phyloP scores from a whole-genome alignment of 1,140 invertebrate genomes.

The Drosophila guanche region DNA sequence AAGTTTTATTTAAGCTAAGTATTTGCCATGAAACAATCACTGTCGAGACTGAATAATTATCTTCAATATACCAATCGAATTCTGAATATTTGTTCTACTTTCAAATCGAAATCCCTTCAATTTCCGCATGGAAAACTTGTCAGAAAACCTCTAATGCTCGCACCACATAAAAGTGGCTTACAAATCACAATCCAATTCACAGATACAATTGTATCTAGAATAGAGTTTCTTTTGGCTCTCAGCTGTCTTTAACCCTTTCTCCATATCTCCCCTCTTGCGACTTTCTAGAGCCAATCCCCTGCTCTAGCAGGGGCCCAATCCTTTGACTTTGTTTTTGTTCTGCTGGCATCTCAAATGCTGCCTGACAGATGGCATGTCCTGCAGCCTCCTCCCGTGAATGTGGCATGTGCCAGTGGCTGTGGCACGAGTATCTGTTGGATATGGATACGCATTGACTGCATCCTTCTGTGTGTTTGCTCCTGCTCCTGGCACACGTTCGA shows the following conservation, averaged over 20 bases:
- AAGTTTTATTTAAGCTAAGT: too few relatives aligned
- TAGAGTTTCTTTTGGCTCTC: neutral
- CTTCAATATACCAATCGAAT: too few relatives aligned
- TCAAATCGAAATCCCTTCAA: neutral
- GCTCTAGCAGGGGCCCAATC: conserved; percentile 22
- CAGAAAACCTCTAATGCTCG: neutral
- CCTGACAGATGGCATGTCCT: conserved; percentile 65
- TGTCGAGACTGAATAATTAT: too few relatives aligned
- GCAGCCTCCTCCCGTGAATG: conserved; percentile 32
- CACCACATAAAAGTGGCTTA: neutral
- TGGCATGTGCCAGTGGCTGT: conserved; percentile 3
- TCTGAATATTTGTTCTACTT: too few relatives aligned
- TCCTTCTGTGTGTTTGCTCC: conserved; percentile 32
- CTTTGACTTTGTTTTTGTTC: conserved; percentile 53
- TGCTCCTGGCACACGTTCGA: conserved; percentile 60
- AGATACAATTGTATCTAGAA: conserved; percentile 35
- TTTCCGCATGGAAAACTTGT: neutral
- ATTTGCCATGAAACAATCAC: too few relatives aligned
- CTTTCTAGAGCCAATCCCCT: neutral
- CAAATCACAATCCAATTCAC: conserved; percentile 10
- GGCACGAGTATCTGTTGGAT: conserved; percentile 22
- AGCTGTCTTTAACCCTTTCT: conserved; percentile 13
- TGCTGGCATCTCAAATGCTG: conserved; percentile 46
- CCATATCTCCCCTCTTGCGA: neutral
- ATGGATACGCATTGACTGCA: conserved; percentile 62